Conservation (phyloP, 2,888 invertebrate genomes). For the Trichopoda pennipes region DNA sequence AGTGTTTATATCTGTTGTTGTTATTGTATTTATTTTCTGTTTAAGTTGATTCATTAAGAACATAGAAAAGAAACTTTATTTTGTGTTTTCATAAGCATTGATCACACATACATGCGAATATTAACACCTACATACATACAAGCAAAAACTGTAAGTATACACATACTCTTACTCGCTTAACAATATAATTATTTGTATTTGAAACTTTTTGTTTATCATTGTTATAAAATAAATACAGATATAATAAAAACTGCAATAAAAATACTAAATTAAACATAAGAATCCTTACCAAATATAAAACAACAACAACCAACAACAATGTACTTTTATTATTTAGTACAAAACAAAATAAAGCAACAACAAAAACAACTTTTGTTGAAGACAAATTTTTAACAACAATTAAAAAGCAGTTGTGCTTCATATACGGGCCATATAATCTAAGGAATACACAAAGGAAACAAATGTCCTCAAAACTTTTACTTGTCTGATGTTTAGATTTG, state of each 20-base stretch:
- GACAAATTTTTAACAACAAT: conserved; percentile 62
- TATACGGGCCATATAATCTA: conserved; percentile 54
- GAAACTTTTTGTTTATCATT: conserved; percentile 55
- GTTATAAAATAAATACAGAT: conserved; percentile 48
- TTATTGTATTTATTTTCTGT: conserved; percentile 5
- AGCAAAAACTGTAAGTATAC: background rate
- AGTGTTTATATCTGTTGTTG: conserved; percentile 1
- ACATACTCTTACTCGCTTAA: background rate
- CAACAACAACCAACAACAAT: conserved; percentile 27
- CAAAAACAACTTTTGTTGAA: conserved; percentile 33
- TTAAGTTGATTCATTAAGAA: conserved; percentile 23
- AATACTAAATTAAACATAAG: conserved; percentile 41
- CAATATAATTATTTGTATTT: conserved; percentile 53
- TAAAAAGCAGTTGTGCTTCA: conserved; percentile 62
- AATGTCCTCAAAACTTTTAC: conserved; percentile 43
- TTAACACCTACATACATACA: background rate
- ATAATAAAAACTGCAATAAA: conserved; percentile 14
- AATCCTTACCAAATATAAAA: conserved; percentile 44
- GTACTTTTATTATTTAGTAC: background rate
- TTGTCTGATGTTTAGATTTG: conserved; percentile 12
- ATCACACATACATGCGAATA: background rate
- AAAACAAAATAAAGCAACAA: background rate
- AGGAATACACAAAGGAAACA: conserved; percentile 27
- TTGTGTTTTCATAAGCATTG: background rate
- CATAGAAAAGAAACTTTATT: conserved; percentile 37